A percentile compares a stretch with the other conserved stretches of the same genome.
Conservation (phyloP, 2,888 invertebrate species). For the Drosophila monieri region DNA sequence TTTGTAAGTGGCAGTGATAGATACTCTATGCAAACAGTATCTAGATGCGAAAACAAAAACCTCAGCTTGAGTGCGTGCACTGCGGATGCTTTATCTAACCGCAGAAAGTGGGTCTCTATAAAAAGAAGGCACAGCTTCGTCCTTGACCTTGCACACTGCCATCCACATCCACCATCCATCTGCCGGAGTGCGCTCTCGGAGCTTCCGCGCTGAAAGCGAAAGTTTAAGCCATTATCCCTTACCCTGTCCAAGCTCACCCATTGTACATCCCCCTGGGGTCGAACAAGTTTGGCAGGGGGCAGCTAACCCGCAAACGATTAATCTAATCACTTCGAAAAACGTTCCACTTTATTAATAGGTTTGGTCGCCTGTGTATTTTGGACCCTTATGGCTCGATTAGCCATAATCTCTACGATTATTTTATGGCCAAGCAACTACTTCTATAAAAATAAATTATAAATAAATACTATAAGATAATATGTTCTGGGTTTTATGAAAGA, state of each 20-base stretch:
- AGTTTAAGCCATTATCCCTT: conserved; percentile 15
- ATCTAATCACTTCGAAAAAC: conserved; percentile 56
- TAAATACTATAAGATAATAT: not conserved
- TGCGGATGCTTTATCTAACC: conserved; percentile 71
- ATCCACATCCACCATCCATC: conserved; percentile 32
- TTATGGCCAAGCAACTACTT: not conserved
- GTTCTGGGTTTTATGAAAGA: too few relatives aligned
- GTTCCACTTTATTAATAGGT: conserved; percentile 28
- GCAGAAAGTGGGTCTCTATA: conserved; percentile 35
- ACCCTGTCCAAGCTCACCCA: not conserved
- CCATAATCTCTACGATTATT: conserved; percentile 42
- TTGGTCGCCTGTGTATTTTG: conserved; percentile 23
- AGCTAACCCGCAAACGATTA: conserved; percentile 31
- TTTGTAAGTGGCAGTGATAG: conserved; percentile 65
- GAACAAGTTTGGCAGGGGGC: conserved; percentile 17
- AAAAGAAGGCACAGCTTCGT: conserved; percentile 60
- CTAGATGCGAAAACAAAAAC: not conserved
- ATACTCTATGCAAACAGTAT: conserved; percentile 16
- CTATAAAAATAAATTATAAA: not conserved
- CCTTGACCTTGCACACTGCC: conserved; percentile 73
- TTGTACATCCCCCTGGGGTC: not conserved
- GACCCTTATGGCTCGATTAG: conserved; percentile 41
- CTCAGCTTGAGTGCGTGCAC: conserved; percentile 19
- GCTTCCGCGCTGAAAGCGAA: conserved; percentile 33
- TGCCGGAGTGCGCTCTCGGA: conserved; percentile 21